Evolutionary conservation across 2,797 vertebrate genomes (phyloP).

Genomic region (Intellagama lesueurii): DNA sequence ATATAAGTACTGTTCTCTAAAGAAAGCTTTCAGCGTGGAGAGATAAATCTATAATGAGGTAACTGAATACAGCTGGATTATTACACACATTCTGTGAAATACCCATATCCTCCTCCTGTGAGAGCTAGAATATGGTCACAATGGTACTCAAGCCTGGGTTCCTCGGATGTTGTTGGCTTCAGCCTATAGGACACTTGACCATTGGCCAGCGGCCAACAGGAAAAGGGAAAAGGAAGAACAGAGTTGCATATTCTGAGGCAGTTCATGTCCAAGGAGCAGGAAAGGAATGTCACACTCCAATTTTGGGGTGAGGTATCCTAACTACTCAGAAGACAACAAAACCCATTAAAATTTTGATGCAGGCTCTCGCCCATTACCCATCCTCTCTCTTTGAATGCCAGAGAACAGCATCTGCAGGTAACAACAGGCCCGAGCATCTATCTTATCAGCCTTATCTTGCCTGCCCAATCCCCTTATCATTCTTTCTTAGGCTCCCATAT

Average conservation of each 20-base stretch:
- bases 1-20: neutral
- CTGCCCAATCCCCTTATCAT: constrained; percentile 35
- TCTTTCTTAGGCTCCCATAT: constrained; percentile 57
- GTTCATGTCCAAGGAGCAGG: too few species aligned
- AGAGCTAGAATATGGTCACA: neutral
- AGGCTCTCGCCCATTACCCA: constrained; percentile 36
- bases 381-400: constrained; percentile 12
- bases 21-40: neutral
- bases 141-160: too few species aligned
- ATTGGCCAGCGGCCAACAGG: neutral
- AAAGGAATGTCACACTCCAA: too few species aligned
- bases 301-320: too few species aligned
- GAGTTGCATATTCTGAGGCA: neutral
- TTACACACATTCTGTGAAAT: neutral
- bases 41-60: neutral
- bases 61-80: neutral
- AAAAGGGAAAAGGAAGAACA: neutral
- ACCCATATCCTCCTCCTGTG: neutral
- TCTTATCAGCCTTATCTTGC: constrained; percentile 61
- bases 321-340: neutral
- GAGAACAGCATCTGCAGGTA: constrained; percentile 51
- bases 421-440: constrained; percentile 32
- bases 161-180: too few species aligned
- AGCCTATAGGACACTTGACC: too few species aligned
- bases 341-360: neutral